phyloP scores from a whole-genome alignment of 2,888 invertebrate genomes.

The Nesidiocoris tenuis region DNA sequence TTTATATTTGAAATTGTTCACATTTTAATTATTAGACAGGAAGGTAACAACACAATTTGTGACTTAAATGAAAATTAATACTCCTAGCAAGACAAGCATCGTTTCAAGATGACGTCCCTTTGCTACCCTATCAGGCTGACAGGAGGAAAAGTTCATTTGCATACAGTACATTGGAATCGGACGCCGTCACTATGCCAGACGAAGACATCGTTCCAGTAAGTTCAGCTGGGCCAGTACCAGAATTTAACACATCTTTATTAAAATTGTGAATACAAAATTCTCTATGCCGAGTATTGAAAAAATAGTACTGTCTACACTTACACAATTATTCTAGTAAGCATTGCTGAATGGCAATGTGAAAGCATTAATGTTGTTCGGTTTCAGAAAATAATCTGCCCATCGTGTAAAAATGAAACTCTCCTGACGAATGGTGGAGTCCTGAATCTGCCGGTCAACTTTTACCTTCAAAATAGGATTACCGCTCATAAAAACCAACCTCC shows the following conservation, averaged over 20 bases:
- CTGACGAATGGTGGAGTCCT: slow-evolving; percentile 20
- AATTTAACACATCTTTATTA: too few species aligned
- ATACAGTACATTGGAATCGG: slow-evolving; percentile 15
- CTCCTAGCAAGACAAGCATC: slow-evolving; percentile 31
- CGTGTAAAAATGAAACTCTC: slow-evolving; percentile 27
- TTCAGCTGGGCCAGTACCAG: too few species aligned
- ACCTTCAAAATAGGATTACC: slow-evolving; percentile 19
- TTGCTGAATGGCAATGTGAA: too few species aligned
- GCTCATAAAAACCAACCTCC: slow-evolving; percentile 22
- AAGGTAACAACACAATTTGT: too few species aligned
- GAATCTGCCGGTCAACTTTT: slow-evolving; percentile 17
- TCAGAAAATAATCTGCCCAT: slow-evolving; percentile 31
- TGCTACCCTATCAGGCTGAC: slow-evolving; percentile 7
- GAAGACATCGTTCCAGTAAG: slow-evolving; percentile 27
- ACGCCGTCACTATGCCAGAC: slow-evolving; percentile 21
- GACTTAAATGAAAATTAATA: too few species aligned
- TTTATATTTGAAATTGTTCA: too few species aligned
- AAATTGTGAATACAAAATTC: too few species aligned
- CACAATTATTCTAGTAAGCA: too few species aligned
- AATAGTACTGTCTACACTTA: too few species aligned
- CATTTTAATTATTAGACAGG: too few species aligned
- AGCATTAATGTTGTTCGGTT: too few species aligned
- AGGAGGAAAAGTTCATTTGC: slow-evolving; percentile 34
- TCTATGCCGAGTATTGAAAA: not conserved
- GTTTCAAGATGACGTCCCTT: slow-evolving; percentile 24